These are phyloP conservation scores for Drosophila borborema DNA, from an alignment of 2,888 invertebrate species.

Conservation along the genomic window DNA sequence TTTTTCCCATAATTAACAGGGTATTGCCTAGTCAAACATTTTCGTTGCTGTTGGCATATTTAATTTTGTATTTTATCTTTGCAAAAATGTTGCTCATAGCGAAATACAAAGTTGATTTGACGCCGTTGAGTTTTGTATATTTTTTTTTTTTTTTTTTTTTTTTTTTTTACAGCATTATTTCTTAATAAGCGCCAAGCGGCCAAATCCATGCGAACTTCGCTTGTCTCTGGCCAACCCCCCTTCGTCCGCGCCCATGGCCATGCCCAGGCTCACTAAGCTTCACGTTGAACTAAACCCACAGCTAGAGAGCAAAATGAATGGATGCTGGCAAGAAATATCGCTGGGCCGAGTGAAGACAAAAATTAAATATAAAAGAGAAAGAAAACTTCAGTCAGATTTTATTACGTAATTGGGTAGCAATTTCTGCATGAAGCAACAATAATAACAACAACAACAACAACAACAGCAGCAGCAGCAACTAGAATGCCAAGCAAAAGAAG, in stretches of 20 bases:
- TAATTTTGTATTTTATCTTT: constrained; percentile 32
- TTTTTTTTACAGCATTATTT: constrained; percentile 75
- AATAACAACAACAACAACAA: constrained; percentile 36
- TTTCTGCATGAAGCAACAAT: constrained; percentile 66
- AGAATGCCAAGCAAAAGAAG: not conserved
- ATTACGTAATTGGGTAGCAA: constrained; percentile 81
- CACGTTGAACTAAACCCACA: not conserved
- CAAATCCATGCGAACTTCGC: not conserved
- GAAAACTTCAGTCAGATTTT: constrained; percentile 77
- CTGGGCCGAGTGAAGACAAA: constrained; percentile 57
- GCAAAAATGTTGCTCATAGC: constrained; percentile 53
- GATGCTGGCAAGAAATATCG: constrained; percentile 9
- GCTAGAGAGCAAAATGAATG: constrained; percentile 2
- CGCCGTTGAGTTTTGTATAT: constrained; percentile 71
- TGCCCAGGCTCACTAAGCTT: not conserved
- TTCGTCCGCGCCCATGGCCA: not conserved
- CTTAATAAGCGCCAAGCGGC: constrained; percentile 58
- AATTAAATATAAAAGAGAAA: constrained; percentile 76
- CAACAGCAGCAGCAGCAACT: not conserved
- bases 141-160: constrained; percentile 62
- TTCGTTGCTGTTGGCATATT: not conserved
- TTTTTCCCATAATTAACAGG: constrained; percentile 1
- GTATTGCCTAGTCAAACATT: constrained; percentile 6
- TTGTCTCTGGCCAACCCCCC: not conserved
- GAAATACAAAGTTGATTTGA: constrained; percentile 73